Base-by-base conservation (phyloP, 2,113 vertebrate species). In the Emydura subglobosa region DNA sequence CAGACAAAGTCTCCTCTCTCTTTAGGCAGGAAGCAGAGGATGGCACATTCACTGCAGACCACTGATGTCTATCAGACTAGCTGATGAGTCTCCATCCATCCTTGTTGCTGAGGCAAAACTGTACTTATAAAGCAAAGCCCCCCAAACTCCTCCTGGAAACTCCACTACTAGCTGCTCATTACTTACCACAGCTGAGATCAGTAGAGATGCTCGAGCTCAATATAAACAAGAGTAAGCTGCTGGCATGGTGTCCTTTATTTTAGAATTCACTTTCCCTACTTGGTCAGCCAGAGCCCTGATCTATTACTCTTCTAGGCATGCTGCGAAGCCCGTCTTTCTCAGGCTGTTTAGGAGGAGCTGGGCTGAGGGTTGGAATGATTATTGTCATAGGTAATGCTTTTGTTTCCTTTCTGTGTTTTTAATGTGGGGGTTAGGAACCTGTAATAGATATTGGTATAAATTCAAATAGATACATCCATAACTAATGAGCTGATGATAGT, bases 321-420 rank as follows among this genome's bases (percentile, higher is more conserved):
- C 74, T 78, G 49, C 76, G 87, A 90, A 94, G 72, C 34, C 80
- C 13, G 31, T 72, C 13, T 89, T 86, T 51, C 59, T 90, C 78
- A 78, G 13, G 78, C 78, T 78, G 80, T 93, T 87, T 86, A 89
- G 90, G 78, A 72, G 80, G 74, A 85, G 34, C 85, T 80, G 76
- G 49, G 42, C n/a, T 83, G 31, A 85, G 6, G 54, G 6, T 68
- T 81, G 14, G 49, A 68, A 25, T 79, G 86, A 53, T 85, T 88
- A 42, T 89, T 47, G 82, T 89, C 44, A 79, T 21, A 34, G n/a
- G 87, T 85, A 81, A 55, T 90, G 86, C 50, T 93, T 95, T 51
- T 86, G n/a, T 24, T 82, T 51, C 5, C 82, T 31, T 6, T 79
- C 21, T 82, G 79, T 82, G 79, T 76, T 81, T 94, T 91, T 83